Evolutionary conservation across 2,888 invertebrate species (phyloP).

Genomic region (Drosophila infuscata): DNA sequence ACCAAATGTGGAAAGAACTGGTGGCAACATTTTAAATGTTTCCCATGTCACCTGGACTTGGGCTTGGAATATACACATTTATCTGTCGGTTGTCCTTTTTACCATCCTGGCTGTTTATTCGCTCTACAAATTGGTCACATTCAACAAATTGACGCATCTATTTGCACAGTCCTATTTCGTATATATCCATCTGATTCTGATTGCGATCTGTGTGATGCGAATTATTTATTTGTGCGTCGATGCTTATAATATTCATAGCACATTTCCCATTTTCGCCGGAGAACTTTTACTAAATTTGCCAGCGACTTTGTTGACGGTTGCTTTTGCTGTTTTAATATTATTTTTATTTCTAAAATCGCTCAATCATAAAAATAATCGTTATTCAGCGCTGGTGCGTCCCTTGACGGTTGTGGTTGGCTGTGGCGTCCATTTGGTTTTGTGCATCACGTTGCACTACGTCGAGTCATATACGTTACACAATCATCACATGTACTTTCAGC

Average conservation of each 20-base stretch:
- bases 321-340: conserved; percentile 94
- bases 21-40: conserved; percentile 40
- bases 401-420: conserved; percentile 92
- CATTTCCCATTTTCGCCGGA: conserved; percentile 91
- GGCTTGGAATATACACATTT: conserved; percentile 96
- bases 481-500: conserved; percentile 82
- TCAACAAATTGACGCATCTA: conserved; percentile 94
- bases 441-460: conserved; percentile 92
- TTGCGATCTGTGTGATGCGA: conserved; percentile 92
- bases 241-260: conserved; percentile 94
- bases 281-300: conserved; percentile 94
- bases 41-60: conserved; percentile 89
- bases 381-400: conserved; percentile 90
- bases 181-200: conserved; percentile 92
- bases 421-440: conserved; percentile 91
- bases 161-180: conserved; percentile 95
- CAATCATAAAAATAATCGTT: conserved; percentile 90
- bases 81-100: conserved; percentile 93
- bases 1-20: conserved; percentile 8
- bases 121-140: conserved; percentile 93
- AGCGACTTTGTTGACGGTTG: conserved; percentile 94
- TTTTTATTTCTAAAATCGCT: conserved; percentile 93
- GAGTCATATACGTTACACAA: conserved; percentile 86
- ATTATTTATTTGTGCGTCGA: conserved; percentile 96
- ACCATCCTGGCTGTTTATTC: conserved; percentile 93